Conservation (phyloP, 2,113 vertebrate species). For the Sceloporus tristichus region DNA sequence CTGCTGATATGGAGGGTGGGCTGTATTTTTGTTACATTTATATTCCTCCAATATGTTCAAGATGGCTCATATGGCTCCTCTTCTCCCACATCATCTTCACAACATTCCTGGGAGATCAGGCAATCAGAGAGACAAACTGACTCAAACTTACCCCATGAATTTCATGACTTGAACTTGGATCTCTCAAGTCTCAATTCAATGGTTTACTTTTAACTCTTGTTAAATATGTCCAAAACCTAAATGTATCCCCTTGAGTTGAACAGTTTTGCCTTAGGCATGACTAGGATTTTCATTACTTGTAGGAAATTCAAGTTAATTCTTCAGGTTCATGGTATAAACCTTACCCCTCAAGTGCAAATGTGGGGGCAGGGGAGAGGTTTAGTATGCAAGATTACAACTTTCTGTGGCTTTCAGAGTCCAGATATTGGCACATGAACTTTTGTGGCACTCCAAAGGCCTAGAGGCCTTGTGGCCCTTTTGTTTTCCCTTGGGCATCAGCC, state of each 20-base stretch:
- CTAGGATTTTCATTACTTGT: not conserved
- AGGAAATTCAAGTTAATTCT: not conserved
- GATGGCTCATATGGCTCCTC: too few relatives aligned
- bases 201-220: not conserved
- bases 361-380: not conserved
- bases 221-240: not conserved
- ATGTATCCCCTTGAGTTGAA: not conserved
- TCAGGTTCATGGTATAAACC: not conserved
- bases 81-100: too few relatives aligned
- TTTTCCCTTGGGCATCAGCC: conserved; percentile 27
- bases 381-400: conserved; percentile 7
- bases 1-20: too few relatives aligned
- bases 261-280: not conserved
- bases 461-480: conserved; percentile 31
- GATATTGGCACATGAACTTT: not conserved
- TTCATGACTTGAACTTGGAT: not conserved
- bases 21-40: too few relatives aligned
- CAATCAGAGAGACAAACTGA: too few relatives aligned
- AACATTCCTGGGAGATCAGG: too few relatives aligned
- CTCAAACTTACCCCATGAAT: too few relatives aligned
- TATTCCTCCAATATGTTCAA: too few relatives aligned
- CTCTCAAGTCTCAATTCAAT: not conserved
- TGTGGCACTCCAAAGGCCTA: not conserved
- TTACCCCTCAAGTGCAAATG: not conserved
- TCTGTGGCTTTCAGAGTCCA: not conserved